A percentile compares a stretch with the other conserved stretches of the same genome.
These are phyloP conservation scores for Clarias laeviceps DNA, from an alignment of 2,797 vertebrate genomes.

Conservation along the genomic window DNA sequence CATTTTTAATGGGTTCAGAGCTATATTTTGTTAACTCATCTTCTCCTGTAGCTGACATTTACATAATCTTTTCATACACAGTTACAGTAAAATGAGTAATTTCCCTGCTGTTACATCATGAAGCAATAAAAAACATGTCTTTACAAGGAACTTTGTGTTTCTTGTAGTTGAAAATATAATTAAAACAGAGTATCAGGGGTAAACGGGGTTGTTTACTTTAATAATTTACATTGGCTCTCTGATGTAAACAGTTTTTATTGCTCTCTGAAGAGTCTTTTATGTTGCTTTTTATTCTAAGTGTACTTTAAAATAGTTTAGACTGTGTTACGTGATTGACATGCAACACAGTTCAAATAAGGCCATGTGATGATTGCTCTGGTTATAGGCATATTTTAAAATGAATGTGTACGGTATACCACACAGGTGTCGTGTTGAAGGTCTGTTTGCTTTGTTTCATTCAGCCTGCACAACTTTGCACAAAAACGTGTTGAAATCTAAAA, in stretches of 20 bases:
- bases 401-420: no score
- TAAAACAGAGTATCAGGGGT: background rate
- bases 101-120: background rate
- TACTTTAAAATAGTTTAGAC: background rate
- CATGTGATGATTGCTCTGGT: background rate
- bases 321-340: background rate
- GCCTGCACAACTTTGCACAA: background rate
- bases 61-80: background rate
- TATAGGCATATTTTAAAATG: background rate
- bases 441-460: background rate
- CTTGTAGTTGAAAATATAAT: background rate
- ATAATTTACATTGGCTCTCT: background rate
- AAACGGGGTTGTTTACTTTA: background rate
- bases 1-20: background rate
- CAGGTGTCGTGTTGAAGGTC: background rate
- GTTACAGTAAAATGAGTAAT: background rate
- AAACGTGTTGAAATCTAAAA: background rate
- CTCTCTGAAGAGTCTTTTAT: background rate
- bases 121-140: background rate
- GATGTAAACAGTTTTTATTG: background rate
- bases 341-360: background rate
- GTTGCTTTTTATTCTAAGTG: background rate
- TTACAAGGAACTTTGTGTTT: background rate
- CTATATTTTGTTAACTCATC: background rate
- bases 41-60: background rate